Evolutionary conservation across 2,113 vertebrate genomes (phyloP).

Genomic region (Nothobranchius kuhntae): DNA sequence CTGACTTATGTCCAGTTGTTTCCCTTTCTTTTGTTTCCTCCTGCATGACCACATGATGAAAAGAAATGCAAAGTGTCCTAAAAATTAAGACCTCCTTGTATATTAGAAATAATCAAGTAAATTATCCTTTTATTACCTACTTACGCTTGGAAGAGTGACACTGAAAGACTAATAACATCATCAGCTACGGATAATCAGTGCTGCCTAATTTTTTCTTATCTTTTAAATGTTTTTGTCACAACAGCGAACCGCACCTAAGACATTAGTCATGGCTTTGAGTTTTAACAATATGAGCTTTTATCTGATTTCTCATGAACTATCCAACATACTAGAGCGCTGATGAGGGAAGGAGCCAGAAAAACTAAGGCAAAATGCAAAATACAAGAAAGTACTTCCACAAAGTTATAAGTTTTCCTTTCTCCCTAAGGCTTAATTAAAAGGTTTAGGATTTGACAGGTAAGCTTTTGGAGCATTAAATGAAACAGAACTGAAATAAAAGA

Average conservation of each 20-base stretch:
- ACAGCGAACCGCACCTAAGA: conserved; percentile 9
- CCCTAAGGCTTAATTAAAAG: neutral
- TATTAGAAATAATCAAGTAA: conserved; percentile 17
- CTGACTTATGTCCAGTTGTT: too few species aligned
- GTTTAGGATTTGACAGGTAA: neutral
- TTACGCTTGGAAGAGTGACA: neutral
- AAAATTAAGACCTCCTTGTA: neutral
- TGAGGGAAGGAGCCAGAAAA: neutral
- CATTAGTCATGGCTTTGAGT: conserved; percentile 3
- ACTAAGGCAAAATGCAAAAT: conserved; percentile 10
- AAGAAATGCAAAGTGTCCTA: neutral
- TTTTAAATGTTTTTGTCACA: neutral
- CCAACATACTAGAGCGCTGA: neutral
- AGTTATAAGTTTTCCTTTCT: neutral
- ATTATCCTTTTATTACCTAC: neutral
- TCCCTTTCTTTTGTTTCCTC: too few species aligned
- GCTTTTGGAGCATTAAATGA: neutral
- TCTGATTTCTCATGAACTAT: conserved; percentile 3
- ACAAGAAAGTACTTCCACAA: conserved; percentile 4
- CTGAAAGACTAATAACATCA: conserved; percentile 15
- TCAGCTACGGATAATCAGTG: neutral
- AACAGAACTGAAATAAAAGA: neutral
- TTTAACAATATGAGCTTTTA: conserved; percentile 11
- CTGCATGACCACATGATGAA: neutral
- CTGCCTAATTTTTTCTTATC: neutral